Evolutionary conservation across 23 tunicate species (phyloP).

Genomic region (Clavelina lepadiformis): DNA sequence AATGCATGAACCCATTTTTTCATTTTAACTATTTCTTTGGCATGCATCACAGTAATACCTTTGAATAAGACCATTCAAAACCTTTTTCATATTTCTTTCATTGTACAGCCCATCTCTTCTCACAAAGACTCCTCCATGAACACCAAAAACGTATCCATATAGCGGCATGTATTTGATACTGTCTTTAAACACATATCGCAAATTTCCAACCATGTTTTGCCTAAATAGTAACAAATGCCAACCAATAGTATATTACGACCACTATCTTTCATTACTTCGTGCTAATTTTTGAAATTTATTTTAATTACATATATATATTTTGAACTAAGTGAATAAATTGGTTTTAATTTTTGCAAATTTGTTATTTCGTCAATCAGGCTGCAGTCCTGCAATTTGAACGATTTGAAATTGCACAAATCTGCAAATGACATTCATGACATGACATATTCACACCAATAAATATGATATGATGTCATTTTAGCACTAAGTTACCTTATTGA

Average conservation of each 20-base stretch:
- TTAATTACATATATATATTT: no score
- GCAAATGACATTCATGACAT: no score
- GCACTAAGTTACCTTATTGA: conserved; percentile 30
- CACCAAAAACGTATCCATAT: conserved; percentile 55
- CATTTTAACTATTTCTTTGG: no score
- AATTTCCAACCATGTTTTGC: conserved; percentile 46
- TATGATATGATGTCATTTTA: background rate
- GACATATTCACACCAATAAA: no score
- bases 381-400: background rate
- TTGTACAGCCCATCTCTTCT: conserved; percentile 54
- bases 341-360: background rate
- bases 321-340: background rate
- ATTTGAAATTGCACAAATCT: no score
- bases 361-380: background rate
- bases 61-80: background rate
- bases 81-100: conserved; percentile 38
- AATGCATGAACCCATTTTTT: no score
- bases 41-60: no score
- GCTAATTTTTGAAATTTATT: no score
- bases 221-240: background rate
- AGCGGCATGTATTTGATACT: conserved; percentile 45
- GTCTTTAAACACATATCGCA: conserved; percentile 59
- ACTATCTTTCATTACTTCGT: no score
- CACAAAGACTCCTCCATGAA: conserved; percentile 56
- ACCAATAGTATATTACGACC: no score